These are phyloP conservation scores for Lophochroa leadbeateri DNA, from an alignment of 2,113 vertebrate genomes.

Conservation along the genomic window DNA sequence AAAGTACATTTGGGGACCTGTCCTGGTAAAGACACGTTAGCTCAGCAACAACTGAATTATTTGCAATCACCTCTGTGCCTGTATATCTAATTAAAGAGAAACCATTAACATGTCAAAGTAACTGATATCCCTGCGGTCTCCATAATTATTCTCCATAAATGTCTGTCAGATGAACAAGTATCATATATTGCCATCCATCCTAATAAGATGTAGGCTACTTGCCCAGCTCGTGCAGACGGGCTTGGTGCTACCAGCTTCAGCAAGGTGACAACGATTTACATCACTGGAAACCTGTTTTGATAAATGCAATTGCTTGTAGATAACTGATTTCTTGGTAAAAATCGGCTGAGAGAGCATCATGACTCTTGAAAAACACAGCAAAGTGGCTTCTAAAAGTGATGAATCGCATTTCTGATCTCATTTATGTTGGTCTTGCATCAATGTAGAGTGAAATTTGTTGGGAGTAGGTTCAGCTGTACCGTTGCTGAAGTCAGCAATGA, in stretches of 20 bases:
- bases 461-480: background rate
- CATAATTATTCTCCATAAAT: background rate
- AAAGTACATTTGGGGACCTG: background rate
- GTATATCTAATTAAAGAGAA: conserved; percentile 53
- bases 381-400: background rate
- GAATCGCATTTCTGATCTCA: background rate
- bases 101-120: conserved; percentile 23
- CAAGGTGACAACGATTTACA: background rate
- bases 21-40: conserved; percentile 24
- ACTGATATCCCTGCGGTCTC: background rate
- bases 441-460: background rate
- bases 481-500: background rate
- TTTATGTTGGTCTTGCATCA: background rate
- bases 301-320: background rate
- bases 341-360: background rate
- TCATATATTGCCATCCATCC: background rate
- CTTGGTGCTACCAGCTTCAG: background rate
- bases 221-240: background rate
- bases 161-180: background rate
- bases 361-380: background rate
- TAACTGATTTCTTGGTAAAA: conserved; percentile 26
- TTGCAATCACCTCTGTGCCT: conserved; percentile 39
- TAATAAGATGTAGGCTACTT: background rate
- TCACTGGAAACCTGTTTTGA: background rate
- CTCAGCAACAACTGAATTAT: conserved; percentile 37